Evolutionary conservation across 2,113 vertebrate species (phyloP).

Genomic region (Octodon degus): DNA sequence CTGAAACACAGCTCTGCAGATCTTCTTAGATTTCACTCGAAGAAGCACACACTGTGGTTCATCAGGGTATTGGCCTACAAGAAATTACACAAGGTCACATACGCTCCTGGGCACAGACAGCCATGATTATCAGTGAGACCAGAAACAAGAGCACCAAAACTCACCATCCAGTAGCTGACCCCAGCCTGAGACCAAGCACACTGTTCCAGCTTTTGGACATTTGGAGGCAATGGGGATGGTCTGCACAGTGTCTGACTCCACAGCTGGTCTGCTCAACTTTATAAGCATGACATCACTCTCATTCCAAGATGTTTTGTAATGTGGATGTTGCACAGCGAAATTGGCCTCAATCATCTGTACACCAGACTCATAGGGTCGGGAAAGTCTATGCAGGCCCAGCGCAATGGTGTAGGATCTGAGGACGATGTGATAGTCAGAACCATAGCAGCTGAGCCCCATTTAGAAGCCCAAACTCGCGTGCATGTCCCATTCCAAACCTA

Average conservation of each 20-base stretch:
- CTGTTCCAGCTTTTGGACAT: not conserved
- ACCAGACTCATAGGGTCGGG: not conserved
- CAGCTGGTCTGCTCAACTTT: not conserved
- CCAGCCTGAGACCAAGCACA: conserved; percentile 68
- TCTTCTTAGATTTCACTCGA: not conserved
- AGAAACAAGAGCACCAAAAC: not conserved
- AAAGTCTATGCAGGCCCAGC: not conserved
- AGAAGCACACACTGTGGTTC: not conserved
- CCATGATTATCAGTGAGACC: not conserved
- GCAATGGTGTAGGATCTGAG: not conserved
- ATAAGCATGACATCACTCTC: not conserved
- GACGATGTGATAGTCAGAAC: too few species aligned
- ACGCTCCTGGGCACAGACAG: not conserved
- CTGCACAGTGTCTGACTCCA: not conserved
- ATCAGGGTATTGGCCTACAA: not conserved
- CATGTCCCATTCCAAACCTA: too few species aligned
- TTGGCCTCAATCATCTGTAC: not conserved
- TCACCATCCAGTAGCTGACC: not conserved
- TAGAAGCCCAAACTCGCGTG: too few species aligned
- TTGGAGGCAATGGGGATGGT: not conserved
- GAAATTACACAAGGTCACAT: not conserved
- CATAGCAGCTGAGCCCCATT: too few species aligned
- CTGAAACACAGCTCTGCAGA: not conserved
- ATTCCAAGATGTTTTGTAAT: rapidly evolving
- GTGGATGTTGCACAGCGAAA: not conserved